Base-by-base conservation (phyloP, 2,888 invertebrate species). In the Tridacna gigas region DNA sequence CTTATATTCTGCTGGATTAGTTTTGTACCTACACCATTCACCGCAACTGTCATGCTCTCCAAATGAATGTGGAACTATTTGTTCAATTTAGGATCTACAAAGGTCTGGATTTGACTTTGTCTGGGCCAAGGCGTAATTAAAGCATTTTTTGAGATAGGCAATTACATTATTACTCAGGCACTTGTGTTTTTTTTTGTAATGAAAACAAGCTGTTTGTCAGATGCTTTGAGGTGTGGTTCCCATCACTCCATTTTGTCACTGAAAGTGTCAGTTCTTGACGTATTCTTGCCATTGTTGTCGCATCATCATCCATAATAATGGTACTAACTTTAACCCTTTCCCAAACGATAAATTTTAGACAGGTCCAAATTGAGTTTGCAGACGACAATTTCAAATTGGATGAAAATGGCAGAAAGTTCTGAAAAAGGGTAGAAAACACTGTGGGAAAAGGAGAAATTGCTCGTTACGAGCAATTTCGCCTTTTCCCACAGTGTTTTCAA, bases 241-340 rank as follows among this genome's bases (percentile, higher is more conserved):
- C 48, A 26, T 83, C 84, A 65, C 80, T 84, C 82, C 86, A 84
- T 69, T 88, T 88, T 20, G 56, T 65, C 2, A 85, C 47, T 25
- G 47, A 22, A 66, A 81, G 81, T 5, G 69, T 11, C 11, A 86
- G 0, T 22, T 75, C 77, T 28, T 71, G 25, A 26, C 78, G 56
- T 26, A 86, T 78, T 20, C 60, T 65, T 13, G 80, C 77, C 71
- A 86, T 83, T 3, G 84, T 84, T 61, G 84, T 88, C 13, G 78
- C 48, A 48, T 86, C 88, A 74, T 86, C 84, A 79, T 84, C 83
- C 83, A 83, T 88, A 28, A 88, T 82, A 0, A 84, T 56, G 25
- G 65, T 73, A 0, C 37, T 18, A 12, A 84, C 84, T n/a, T 71
- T 28, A 15, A n/a, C n/a, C n/a, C n/a, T n/a, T n/a, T n/a, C n/a